These are phyloP conservation scores for Semotilus atromaculatus DNA, from an alignment of 2,797 vertebrate genomes.

Conservation along the genomic window DNA sequence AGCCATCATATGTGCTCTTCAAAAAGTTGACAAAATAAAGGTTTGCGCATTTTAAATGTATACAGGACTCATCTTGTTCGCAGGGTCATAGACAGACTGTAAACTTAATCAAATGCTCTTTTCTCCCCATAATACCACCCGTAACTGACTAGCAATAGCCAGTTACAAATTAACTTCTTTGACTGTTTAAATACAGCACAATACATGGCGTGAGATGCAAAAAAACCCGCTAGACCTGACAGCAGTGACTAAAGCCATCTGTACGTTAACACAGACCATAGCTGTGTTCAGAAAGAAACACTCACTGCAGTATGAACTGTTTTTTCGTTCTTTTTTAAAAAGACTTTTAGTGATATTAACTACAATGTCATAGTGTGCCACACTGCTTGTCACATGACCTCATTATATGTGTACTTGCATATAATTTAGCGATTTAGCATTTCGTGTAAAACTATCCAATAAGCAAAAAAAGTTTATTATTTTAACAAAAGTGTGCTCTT, in stretches of 20 bases:
- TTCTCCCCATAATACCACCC: background rate
- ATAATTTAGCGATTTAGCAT: background rate
- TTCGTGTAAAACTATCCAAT: background rate
- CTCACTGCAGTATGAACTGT: background rate
- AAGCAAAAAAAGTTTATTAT: background rate
- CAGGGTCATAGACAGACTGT: background rate
- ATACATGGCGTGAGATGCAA: background rate
- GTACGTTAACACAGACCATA: background rate
- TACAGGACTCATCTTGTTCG: background rate
- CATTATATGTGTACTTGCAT: background rate
- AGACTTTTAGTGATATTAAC: background rate
- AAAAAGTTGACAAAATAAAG: background rate
- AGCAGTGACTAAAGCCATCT: constrained; percentile 4
- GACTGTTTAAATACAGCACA: background rate
- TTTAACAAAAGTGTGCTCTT: background rate
- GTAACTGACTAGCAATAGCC: background rate
- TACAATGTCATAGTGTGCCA: background rate
- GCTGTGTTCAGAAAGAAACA: background rate
- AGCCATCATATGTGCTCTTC: background rate
- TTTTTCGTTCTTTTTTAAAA: background rate
- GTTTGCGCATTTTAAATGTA: background rate
- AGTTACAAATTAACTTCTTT: background rate
- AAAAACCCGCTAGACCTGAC: background rate
- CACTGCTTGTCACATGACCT: background rate
- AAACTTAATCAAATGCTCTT: background rate